A percentile compares a stretch with the other conserved stretches of the same genome.
Evolutionary conservation across 2,888 invertebrate species (phyloP).

Genomic region (Zygaena filipendulae): DNA sequence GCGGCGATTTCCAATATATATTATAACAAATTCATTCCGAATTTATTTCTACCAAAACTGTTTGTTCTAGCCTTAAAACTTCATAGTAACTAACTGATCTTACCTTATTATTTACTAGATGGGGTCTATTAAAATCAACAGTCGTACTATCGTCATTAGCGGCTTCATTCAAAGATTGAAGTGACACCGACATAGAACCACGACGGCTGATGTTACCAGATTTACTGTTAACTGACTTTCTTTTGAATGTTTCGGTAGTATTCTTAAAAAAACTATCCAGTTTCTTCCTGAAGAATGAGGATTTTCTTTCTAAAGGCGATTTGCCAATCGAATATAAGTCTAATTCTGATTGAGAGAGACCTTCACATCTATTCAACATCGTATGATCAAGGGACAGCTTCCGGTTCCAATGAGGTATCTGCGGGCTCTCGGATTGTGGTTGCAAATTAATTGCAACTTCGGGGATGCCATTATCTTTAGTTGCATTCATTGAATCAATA

Average conservation of each 20-base stretch:
- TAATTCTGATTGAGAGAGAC: conserved; percentile 50
- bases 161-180: conserved; percentile 42
- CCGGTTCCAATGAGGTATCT: conserved; percentile 24
- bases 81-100: no score
- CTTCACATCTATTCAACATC: conserved; percentile 35
- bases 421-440: background rate
- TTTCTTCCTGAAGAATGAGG: conserved; percentile 55
- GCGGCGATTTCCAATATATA: no score
- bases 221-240: conserved; percentile 30
- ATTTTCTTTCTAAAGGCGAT: conserved; percentile 50
- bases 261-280: conserved; percentile 57
- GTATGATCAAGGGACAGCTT: conserved; percentile 53
- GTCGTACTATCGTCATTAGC: background rate
- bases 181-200: conserved; percentile 45
- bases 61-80: no score
- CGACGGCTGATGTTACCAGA: conserved; percentile 28
- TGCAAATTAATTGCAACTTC: background rate
- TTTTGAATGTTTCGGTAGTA: conserved; percentile 51
- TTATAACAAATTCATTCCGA: no score
- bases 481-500: no score
- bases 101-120: no score
- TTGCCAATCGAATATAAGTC: conserved; percentile 53
- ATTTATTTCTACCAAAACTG: no score
- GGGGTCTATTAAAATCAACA: no score
- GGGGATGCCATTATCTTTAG: background rate